phyloP scores from a whole-genome alignment of 2,113 vertebrate species.

The Polypterus senegalus region DNA sequence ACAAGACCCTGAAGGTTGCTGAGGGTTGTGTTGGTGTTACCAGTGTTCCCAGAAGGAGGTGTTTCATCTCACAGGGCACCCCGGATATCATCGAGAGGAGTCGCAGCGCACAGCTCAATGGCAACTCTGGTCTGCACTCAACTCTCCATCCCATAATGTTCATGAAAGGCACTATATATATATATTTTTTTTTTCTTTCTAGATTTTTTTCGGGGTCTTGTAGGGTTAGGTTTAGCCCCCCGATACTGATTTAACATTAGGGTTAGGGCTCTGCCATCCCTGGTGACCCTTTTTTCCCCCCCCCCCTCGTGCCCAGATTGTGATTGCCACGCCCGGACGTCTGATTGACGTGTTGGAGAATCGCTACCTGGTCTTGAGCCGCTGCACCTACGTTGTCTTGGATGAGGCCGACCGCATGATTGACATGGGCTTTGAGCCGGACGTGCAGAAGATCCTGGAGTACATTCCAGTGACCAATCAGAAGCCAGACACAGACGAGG shows the following conservation, averaged over 20 bases:
- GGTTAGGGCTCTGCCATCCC: neutral
- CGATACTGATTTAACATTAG: neutral
- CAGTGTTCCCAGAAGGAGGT: no score
- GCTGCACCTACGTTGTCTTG: constrained; percentile 91
- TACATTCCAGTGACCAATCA: constrained; percentile 96
- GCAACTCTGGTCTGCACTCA: no score
- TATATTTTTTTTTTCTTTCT: no score
- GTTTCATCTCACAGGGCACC: no score
- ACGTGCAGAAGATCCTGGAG: constrained; percentile 94
- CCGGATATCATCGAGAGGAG: no score
- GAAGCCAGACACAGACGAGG: constrained; percentile 91
- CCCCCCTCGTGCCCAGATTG: constrained; percentile 55
- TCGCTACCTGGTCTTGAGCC: constrained; percentile 86
- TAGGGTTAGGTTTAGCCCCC: neutral
- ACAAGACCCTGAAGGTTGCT: no score
- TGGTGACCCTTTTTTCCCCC: neutral
- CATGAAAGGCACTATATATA: no score
- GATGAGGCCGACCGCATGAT: constrained; percentile 97
- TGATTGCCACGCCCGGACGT: constrained; percentile 87
- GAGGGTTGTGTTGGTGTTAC: no score
- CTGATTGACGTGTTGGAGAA: constrained; percentile 94
- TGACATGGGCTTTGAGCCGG: constrained; percentile 96
- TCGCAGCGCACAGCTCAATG: no score
- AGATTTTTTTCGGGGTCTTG: no score
- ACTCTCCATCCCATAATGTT: no score